phyloP scores from a whole-genome alignment of 1,140 invertebrate genomes.

The Thaumetopoea pityocampa region DNA sequence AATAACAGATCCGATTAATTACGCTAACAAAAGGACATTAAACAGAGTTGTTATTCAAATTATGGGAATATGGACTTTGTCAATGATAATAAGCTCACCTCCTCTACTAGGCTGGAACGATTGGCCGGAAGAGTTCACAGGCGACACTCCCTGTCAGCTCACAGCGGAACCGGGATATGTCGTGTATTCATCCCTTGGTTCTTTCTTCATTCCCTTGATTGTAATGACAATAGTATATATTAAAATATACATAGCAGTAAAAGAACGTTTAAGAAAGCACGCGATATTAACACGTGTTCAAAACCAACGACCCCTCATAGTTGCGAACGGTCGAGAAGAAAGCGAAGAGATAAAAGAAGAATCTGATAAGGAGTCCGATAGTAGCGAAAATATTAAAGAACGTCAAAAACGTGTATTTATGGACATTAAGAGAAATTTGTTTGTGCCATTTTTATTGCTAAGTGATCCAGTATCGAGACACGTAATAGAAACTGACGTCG shows the following conservation, averaged over 20 bases:
- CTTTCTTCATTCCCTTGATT: constrained; percentile 95
- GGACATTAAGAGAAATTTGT: constrained; percentile 37
- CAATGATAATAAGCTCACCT: constrained; percentile 92
- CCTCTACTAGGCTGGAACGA: constrained; percentile 97
- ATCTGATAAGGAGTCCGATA: constrained; percentile 48
- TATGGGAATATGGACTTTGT: constrained; percentile 91
- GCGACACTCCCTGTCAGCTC: constrained; percentile 81
- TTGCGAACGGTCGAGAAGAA: constrained; percentile 29
- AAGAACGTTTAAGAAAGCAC: constrained; percentile 82
- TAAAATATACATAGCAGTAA: constrained; percentile 92
- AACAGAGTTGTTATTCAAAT: constrained; percentile 91
- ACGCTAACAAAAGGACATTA: constrained; percentile 93
- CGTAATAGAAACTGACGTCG: constrained; percentile 23
- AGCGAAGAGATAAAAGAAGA: constrained; percentile 52
- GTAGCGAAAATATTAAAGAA: constrained; percentile 28
- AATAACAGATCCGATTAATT: constrained; percentile 96
- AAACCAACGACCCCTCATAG: constrained; percentile 32
- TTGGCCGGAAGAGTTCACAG: constrained; percentile 86
- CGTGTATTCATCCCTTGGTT: constrained; percentile 93
- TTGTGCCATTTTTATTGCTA: constrained; percentile 27
- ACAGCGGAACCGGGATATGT: constrained; percentile 90
- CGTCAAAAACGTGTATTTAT: constrained; percentile 28
- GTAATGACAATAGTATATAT: constrained; percentile 96
- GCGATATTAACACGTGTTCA: constrained; percentile 84
- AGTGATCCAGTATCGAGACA: constrained; percentile 23